These are phyloP conservation scores for Hesperia comma DNA, from an alignment of 2,888 invertebrate species.

Conservation along the genomic window DNA sequence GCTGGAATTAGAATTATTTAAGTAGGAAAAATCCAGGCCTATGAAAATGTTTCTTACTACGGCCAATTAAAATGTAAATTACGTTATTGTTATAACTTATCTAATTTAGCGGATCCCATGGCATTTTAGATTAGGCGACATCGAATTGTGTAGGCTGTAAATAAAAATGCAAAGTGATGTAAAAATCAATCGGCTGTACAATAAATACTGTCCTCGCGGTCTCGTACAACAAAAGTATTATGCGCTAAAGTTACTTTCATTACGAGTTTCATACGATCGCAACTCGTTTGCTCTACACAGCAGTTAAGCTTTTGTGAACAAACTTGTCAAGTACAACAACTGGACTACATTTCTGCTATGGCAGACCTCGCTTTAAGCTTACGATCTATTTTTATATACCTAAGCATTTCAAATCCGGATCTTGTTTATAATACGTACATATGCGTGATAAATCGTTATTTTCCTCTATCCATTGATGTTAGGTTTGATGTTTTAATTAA, in stretches of 20 bases:
- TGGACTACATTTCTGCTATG: slow-evolving; percentile 43
- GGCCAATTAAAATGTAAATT: too few relatives aligned
- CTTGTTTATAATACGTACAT: slow-evolving; percentile 1
- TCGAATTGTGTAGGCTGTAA: slow-evolving; percentile 1
- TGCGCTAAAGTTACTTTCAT: slow-evolving; percentile 36
- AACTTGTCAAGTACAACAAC: slow-evolving; percentile 51
- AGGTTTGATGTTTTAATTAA: too few relatives aligned
- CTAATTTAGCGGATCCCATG: too few relatives aligned
- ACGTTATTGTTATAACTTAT: too few relatives aligned
- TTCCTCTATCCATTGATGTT: neutral
- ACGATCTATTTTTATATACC: slow-evolving; percentile 24
- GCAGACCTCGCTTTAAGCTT: slow-evolving; percentile 33
- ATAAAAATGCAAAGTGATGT: neutral
- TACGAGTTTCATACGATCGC: slow-evolving; percentile 34
- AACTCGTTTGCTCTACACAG: slow-evolving; percentile 39
- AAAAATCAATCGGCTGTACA: neutral
- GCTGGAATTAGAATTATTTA: too few relatives aligned
- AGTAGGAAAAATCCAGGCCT: too few relatives aligned
- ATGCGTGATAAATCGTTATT: neutral
- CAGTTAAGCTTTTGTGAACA: slow-evolving; percentile 44
- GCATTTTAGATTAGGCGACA: slow-evolving; percentile 10
- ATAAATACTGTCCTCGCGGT: neutral
- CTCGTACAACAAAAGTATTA: slow-evolving; percentile 27
- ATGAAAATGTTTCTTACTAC: too few relatives aligned
- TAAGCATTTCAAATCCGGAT: neutral